Evolutionary conservation across 2,888 invertebrate genomes (phyloP), one percentile per base, ranked within the genome.

Genomic region (Desoria tigrina): DNA sequence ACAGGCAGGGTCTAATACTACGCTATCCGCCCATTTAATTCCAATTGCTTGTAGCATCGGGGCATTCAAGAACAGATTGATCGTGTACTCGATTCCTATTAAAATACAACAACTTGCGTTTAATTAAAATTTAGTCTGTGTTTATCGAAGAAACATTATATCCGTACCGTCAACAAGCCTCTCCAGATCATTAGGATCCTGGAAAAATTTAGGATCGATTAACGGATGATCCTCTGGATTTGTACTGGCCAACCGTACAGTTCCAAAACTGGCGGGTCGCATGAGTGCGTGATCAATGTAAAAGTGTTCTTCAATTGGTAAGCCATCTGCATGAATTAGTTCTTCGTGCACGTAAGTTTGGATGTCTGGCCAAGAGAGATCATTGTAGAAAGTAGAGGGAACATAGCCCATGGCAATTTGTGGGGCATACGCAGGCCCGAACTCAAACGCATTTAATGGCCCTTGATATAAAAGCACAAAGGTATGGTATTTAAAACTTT

Each of bases 201-300:
- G 56, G 28, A 65, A 70, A 42, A 65, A 65, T 21, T 65, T 61
- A 0, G 65, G 67, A 37, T 70, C 67, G 57, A 70, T 68, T 9
- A 68, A 11, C n/a, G 65, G 63, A 21, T 37, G 45, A 32, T 65
- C 67, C n/a, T 54, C 18, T 14, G 65, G 63, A 21, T 70, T 37
- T 1, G 27, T 50, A 16, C 65, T 63, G 2, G 61, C 63, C 37
- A 70, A 28, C 49, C 63, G 59, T 11, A 70, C 39, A 16, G 61
- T 57, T 21, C 67, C 70, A 27, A n/a, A 26, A 2, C 37, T 50
- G 1, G 50, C 28, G 2, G 59, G n/a, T 4, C 65, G 27, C 18
- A 63, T 39, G 3, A 68, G 50, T 7, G 54, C 60, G 11, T 63
- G 23, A 2, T 54, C 49, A 27, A 65, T 61, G 14, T 50, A 27